phyloP scores from a whole-genome alignment of 2,888 invertebrate species.

The Agrochola macilenta region DNA sequence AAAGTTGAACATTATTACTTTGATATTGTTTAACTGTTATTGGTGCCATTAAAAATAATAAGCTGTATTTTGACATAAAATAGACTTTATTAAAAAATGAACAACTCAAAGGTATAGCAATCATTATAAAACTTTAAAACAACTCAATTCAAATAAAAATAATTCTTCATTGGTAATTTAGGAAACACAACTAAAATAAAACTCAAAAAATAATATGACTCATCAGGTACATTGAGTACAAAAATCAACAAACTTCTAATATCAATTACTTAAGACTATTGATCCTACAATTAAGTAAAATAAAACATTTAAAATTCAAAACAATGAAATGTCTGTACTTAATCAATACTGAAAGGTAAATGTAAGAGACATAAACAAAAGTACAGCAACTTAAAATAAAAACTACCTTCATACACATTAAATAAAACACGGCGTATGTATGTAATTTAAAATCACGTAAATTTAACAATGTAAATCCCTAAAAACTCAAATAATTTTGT shows the following conservation, averaged over 20 bases:
- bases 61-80: too few species aligned
- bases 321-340: slow-evolving; percentile 13
- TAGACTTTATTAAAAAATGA: too few species aligned
- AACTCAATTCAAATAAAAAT: slow-evolving; percentile 16
- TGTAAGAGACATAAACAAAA: not conserved
- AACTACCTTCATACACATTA: slow-evolving; percentile 4
- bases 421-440: slow-evolving; percentile 13
- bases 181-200: not conserved
- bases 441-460: not conserved
- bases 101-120: not conserved
- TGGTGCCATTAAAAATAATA: too few species aligned
- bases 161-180: slow-evolving; percentile 3
- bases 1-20: too few species aligned
- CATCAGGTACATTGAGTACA: slow-evolving; percentile 23
- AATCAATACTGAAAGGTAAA: slow-evolving; percentile 4
- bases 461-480: slow-evolving; percentile 12
- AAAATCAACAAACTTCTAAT: slow-evolving; percentile 19
- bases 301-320: slow-evolving; percentile 18
- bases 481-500: slow-evolving; percentile 1
- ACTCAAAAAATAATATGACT: slow-evolving; percentile 14
- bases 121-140: slow-evolving; percentile 16
- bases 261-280: slow-evolving; percentile 10
- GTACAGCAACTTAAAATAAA: not conserved
- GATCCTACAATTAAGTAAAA: slow-evolving; percentile 1
- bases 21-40: too few species aligned